Base-by-base conservation (phyloP, 1,140 invertebrate species). In the Euwallacea fornicatus region DNA sequence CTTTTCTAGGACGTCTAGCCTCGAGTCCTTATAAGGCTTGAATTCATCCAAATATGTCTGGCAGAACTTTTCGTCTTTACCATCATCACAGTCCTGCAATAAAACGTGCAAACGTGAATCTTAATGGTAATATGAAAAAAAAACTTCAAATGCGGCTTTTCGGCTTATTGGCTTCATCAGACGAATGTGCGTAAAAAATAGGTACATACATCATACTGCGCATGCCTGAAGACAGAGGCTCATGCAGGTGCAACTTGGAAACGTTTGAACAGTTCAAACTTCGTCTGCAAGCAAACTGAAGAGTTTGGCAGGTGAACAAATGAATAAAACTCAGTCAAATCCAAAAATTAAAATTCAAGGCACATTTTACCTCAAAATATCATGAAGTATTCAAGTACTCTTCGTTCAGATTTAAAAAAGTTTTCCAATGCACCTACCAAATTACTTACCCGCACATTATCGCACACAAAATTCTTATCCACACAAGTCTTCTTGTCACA, bases 391-490 rank as follows among this genome's bases (percentile, higher is more conserved):
- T 33, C 4, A 33, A 4, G 21, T 33, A 33, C 4, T 33, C 21
- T 4, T 33, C 1, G 1, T 33, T 33, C 21, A 33, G 21, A 33
- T 33, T 33, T 33, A 33, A 33, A 33, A 33, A 33, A 33, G 1
- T 4, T 44, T 46, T n/a, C 3, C 10, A 50, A 56, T 15, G 13
- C 16, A 7, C 15, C 7, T 0, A 47, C 13, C 41, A 10, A 6
- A 11, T 33, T 33, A 64, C 63, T 72, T 73, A 80, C 79, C 73
- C 62, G 78, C 13, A 88, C 85, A 0, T 88, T 87, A 81, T 94
- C 91, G 82, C 93, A 94, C 0, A 89, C 83, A 85, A 86, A 88
- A 6, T 82, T 80, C 43, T 83, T 81, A 0, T 88, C 84, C 56
- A 96, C 90, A 78, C 94, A 97, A 16, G 53, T 64, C 7, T 74